Evolutionary conservation across 2,113 vertebrate species (phyloP).

Genomic region (Candoia aspera): DNA sequence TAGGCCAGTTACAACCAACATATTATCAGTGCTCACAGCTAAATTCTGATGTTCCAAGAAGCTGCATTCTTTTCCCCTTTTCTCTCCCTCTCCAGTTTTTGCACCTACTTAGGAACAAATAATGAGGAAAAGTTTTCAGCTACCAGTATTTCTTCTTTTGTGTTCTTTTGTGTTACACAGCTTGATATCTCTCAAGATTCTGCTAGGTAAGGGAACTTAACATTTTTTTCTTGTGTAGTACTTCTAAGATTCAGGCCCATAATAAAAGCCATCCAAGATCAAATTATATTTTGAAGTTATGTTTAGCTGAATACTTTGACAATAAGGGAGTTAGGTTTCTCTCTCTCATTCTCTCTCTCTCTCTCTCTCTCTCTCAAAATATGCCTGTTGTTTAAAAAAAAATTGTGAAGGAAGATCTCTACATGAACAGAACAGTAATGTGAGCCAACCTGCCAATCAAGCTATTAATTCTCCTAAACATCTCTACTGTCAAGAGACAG

Average conservation of each 20-base stretch:
- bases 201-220: constrained; percentile 32
- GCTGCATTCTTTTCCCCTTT: not conserved
- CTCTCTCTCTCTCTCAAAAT: constrained; percentile 26
- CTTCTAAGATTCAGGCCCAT: constrained; percentile 33
- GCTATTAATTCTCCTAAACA: constrained; percentile 77
- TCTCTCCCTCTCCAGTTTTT: not conserved
- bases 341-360: constrained; percentile 51
- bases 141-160: constrained; percentile 18
- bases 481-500: constrained; percentile 80
- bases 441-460: constrained; percentile 84
- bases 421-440: constrained; percentile 75
- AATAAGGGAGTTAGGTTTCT: constrained; percentile 46
- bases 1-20: not conserved
- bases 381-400: not conserved
- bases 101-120: constrained; percentile 7
- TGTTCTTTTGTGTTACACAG: constrained; percentile 33
- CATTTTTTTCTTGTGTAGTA: constrained; percentile 40
- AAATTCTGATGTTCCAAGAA: not conserved
- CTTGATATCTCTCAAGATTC: constrained; percentile 27
- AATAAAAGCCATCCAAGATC: constrained; percentile 44
- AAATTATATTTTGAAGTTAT: constrained; percentile 57
- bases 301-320: constrained; percentile 56
- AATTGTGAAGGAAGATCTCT: constrained; percentile 66
- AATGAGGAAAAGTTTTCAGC: constrained; percentile 6
- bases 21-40: not conserved